These are phyloP conservation scores for Hafferia zeledoni DNA, from an alignment of 2,797 vertebrate genomes.

Conservation along the genomic window DNA sequence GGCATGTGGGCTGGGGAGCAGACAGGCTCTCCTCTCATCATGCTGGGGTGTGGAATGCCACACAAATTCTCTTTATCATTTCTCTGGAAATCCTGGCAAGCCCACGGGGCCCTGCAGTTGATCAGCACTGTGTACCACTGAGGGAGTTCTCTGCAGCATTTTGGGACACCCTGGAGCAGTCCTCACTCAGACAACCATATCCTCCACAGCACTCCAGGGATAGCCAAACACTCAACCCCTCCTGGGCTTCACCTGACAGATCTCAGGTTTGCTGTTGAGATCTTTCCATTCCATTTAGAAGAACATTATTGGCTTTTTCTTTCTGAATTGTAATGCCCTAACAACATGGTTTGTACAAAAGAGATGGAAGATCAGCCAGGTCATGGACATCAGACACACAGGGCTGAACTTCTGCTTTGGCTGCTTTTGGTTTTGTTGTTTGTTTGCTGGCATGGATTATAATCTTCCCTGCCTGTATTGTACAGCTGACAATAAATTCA, in stretches of 20 bases:
- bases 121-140: neutral
- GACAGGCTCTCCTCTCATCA: constrained; percentile 12
- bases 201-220: neutral
- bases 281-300: neutral
- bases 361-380: neutral
- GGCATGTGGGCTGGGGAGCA: neutral
- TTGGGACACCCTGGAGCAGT: neutral
- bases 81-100: constrained; percentile 26
- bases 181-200: neutral
- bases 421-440: neutral
- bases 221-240: neutral
- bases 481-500: constrained; percentile 42
- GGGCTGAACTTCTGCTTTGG: neutral
- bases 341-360: neutral
- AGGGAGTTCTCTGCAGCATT: neutral
- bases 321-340: neutral
- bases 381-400: neutral
- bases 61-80: neutral
- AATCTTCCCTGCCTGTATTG: neutral
- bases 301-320: neutral
- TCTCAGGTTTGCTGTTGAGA: neutral
- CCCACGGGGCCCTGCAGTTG: neutral
- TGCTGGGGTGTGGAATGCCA: constrained; percentile 18
- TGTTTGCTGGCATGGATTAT: neutral
- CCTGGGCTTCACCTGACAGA: neutral